Conservation (phyloP, 2,797 vertebrate genomes). For the Ispidina lecontei region DNA sequence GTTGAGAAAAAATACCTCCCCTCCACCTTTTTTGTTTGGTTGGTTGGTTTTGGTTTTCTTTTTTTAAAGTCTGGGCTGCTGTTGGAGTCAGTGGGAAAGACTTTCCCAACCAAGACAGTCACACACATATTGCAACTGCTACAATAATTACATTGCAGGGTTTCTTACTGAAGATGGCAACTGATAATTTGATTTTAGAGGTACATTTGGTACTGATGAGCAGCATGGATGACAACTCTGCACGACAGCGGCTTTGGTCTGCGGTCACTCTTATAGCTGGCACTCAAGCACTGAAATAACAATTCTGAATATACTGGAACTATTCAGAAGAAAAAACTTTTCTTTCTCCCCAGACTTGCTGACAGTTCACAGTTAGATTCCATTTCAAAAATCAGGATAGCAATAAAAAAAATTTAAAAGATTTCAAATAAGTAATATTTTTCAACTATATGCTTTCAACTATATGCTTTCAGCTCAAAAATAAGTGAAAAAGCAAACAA, state of each 20-base stretch:
- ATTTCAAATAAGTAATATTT: background rate
- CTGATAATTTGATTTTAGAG: background rate
- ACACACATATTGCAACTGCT: background rate
- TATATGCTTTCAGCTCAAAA: background rate
- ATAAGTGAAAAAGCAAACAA: background rate
- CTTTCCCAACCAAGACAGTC: background rate
- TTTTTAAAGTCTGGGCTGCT: background rate
- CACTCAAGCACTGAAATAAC: background rate
- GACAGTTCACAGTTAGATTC: background rate
- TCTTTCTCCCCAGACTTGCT: background rate
- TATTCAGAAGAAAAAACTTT: background rate
- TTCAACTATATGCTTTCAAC: background rate
- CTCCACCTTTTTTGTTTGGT: rapidly evolving
- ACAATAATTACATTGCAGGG: background rate
- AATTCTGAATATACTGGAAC: background rate
- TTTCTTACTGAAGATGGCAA: background rate
- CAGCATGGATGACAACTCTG: background rate
- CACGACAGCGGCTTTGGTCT: rapidly evolving
- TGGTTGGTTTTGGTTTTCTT: too few relatives aligned
- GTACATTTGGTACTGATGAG: rapidly evolving
- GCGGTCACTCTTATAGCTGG: background rate
- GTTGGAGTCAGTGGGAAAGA: background rate
- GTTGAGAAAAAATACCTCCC: background rate
- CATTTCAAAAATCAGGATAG: background rate
- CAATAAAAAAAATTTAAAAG: background rate